phyloP scores from a whole-genome alignment of 1,140 invertebrate species.

The Vanessa tameamea region DNA sequence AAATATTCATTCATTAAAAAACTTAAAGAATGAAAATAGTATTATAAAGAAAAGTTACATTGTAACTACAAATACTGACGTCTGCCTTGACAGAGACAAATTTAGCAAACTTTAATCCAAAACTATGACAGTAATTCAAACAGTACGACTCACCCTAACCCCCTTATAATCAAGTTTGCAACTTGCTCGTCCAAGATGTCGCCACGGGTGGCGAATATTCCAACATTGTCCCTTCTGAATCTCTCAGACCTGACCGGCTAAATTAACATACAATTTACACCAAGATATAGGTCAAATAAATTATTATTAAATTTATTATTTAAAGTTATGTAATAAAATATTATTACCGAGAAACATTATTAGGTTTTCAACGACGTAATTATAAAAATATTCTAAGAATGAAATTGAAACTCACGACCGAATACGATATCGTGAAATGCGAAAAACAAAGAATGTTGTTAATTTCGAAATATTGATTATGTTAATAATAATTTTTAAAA shows the following conservation, averaged over 20 bases:
- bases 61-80: constrained; percentile 17
- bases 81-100: constrained; percentile 37
- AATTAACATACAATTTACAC: constrained; percentile 67
- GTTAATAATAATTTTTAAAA: too few relatives aligned
- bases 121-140: constrained; percentile 55
- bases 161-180: constrained; percentile 69
- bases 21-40: neutral
- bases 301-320: neutral
- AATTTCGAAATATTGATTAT: too few relatives aligned
- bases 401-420: too few relatives aligned
- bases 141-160: constrained; percentile 41
- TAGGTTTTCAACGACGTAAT: too few relatives aligned
- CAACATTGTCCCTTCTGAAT: constrained; percentile 59
- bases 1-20: too few relatives aligned
- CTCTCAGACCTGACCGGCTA: constrained; percentile 49
- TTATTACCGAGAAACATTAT: too few relatives aligned
- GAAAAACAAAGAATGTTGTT: too few relatives aligned
- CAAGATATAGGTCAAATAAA: constrained; percentile 5
- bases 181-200: constrained; percentile 66
- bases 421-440: too few relatives aligned
- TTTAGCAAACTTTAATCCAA: constrained; percentile 47
- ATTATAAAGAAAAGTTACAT: neutral
- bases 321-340: neutral
- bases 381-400: too few relatives aligned
- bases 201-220: constrained; percentile 57